Conservation (phyloP, 2,797 vertebrate genomes). For the Odontamblyopus rebecca region DNA sequence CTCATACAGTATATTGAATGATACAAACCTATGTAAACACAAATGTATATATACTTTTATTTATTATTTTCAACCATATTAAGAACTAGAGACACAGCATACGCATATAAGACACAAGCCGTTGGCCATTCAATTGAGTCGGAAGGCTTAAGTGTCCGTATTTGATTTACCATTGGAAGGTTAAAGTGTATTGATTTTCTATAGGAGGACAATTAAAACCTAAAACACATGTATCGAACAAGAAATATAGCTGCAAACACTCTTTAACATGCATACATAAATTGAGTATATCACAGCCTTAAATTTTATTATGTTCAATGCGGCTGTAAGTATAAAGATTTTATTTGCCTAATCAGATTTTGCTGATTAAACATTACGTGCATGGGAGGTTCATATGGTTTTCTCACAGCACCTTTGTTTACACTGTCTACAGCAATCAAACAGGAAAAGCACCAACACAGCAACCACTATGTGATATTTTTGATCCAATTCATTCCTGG, state of each 20-base stretch:
- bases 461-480: constrained; percentile 21
- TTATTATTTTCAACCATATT: neutral
- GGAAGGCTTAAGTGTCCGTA: neutral
- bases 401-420: constrained; percentile 35
- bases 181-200: constrained; percentile 9
- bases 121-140: neutral
- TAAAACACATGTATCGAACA: constrained; percentile 7
- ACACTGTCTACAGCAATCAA: constrained; percentile 26
- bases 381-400: constrained; percentile 3
- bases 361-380: neutral
- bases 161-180: constrained; percentile 4
- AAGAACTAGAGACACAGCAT: neutral
- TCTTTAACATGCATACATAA: neutral
- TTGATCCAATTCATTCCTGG: constrained; percentile 50
- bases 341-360: neutral
- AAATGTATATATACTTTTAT: too few relatives aligned
- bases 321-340: neutral
- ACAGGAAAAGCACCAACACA: constrained; percentile 34
- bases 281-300: neutral
- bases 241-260: neutral
- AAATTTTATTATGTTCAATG: neutral
- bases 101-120: neutral
- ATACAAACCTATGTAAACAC: too few relatives aligned
- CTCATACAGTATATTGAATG: too few relatives aligned
- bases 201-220: constrained; percentile 2